Conservation (phyloP, 2,888 invertebrate species). For the Cheilosia urbana region DNA sequence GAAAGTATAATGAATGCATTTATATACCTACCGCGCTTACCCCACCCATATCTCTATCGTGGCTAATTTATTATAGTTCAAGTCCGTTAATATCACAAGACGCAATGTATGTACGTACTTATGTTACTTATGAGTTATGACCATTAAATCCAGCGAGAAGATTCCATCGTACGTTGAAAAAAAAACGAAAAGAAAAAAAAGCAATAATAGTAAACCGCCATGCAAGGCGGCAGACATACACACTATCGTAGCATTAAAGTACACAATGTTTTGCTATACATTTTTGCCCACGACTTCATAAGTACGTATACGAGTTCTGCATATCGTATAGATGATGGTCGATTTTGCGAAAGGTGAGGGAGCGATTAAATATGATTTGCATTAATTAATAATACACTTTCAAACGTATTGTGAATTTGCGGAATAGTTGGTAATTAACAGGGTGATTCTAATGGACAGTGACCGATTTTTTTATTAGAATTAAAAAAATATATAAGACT, state of each 20-base stretch:
- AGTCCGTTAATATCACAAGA: slow-evolving; percentile 18
- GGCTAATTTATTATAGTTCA: slow-evolving; percentile 28
- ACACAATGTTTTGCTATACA: slow-evolving; percentile 31
- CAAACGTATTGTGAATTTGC: slow-evolving; percentile 16
- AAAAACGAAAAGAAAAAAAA: slow-evolving; percentile 28
- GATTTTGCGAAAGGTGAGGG: slow-evolving; percentile 37
- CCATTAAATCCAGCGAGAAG: slow-evolving; percentile 20
- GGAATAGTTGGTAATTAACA: slow-evolving; percentile 35
- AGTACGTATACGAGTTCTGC: slow-evolving; percentile 3
- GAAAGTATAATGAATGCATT: slow-evolving; percentile 12
- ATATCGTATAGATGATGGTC: slow-evolving; percentile 4
- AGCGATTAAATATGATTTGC: slow-evolving; percentile 58
- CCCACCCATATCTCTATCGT: slow-evolving; percentile 5
- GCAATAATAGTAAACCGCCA: background rate
- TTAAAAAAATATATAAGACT: no score
- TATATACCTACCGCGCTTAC: background rate
- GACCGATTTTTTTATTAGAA: background rate
- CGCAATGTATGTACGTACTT: slow-evolving; percentile 1
- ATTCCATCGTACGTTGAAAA: slow-evolving; percentile 33
- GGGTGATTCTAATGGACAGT: slow-evolving; percentile 14
- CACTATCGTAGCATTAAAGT: slow-evolving; percentile 16
- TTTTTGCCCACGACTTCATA: slow-evolving; percentile 1
- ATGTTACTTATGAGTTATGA: slow-evolving; percentile 7
- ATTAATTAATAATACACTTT: slow-evolving; percentile 56
- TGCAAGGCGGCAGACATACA: slow-evolving; percentile 22